Base-by-base conservation (phyloP, 2,888 invertebrate species). In the Iselma pallidipennis region DNA sequence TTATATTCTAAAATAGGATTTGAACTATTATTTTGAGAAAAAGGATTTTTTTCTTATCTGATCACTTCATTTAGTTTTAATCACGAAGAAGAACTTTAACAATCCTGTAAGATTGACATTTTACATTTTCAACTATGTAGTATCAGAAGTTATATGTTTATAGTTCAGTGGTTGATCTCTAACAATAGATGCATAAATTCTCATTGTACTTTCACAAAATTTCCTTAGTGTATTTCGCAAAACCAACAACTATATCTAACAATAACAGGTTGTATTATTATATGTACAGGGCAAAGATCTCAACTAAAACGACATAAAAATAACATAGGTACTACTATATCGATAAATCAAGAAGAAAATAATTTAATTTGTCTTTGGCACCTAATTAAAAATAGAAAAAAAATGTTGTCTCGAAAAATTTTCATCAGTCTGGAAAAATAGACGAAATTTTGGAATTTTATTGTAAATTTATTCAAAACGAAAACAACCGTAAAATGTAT, bases 171-270 rank as follows among this genome's bases (percentile, higher is more conserved):
- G 74, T 71, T 70, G 72, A 73, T 74, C 70, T 71, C 73, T 70
- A 71, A 74, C 74, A 74, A 74, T 74, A 71, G 73, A 71, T 70
- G 69, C 73, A 74, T 74, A 74, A 74, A 74, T 74, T 68, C 73
- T 71, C 65, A 69, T 71, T 72, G 70, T 66, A 74, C 73, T 73
- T 74, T 74, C 73, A 73, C 73, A 71, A 71, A 71, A 73, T 72
- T 70, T 70, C 69, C 66, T 68, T 63, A 45, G 21, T 45, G 48
- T 61, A 71, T 71, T 72, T 71, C 71, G 71, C 69, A 71, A 71
- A 45, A 72, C 57, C 57, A 52, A 49, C 58, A 53, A 25, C 29
- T 21, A 51, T 31, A 51, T 31, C 14, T 16, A 51, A 37, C 28
- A 28, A 57, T 21, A 45, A 45, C 45, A 37, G 16, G 21, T 21